phyloP scores from a whole-genome alignment of 2,888 invertebrate species.

The Deilephila elpenor region DNA sequence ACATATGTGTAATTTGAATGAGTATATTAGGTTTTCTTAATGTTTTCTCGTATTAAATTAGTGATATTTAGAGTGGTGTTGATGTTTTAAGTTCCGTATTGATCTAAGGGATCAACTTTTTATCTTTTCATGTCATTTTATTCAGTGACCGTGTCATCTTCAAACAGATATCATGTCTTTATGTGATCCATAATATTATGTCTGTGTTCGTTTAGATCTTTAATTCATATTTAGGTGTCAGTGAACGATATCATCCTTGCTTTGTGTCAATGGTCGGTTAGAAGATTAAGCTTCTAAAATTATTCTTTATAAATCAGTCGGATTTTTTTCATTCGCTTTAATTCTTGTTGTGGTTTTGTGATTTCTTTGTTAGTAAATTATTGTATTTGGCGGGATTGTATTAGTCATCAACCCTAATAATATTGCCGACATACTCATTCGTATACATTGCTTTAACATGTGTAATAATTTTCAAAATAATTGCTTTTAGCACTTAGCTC shows the following conservation, averaged over 20 bases:
- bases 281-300: too few species aligned
- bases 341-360: too few species aligned
- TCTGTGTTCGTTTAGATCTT: too few species aligned
- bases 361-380: too few species aligned
- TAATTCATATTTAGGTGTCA: too few species aligned
- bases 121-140: background rate
- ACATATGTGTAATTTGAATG: background rate
- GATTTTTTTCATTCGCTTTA: too few species aligned
- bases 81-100: background rate
- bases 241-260: too few species aligned
- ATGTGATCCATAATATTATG: background rate
- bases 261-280: too few species aligned
- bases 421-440: background rate
- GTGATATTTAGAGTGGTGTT: background rate
- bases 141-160: background rate
- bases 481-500: background rate
- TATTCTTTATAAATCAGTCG: too few species aligned
- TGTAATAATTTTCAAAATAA: background rate
- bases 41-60: background rate
- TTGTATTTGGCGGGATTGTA: too few species aligned
- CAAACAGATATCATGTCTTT: background rate
- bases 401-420: too few species aligned
- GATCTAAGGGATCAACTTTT: background rate
- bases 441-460: background rate
- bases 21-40: background rate